These are phyloP conservation scores for Melipona bicolor DNA, from an alignment of 2,888 invertebrate genomes.

Conservation along the genomic window DNA sequence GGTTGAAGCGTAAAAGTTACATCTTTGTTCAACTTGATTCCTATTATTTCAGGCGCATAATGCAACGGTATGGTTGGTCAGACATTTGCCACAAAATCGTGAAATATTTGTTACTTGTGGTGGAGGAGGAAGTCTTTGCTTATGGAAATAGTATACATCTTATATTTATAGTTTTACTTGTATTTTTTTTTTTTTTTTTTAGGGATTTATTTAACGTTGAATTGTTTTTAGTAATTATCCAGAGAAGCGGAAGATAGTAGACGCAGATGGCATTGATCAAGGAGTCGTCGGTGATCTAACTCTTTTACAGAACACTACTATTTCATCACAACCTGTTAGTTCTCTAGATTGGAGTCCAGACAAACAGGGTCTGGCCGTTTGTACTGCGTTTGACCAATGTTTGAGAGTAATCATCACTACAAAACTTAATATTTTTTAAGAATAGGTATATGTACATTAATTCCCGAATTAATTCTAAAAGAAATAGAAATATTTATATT, in stretches of 20 bases:
- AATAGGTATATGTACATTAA: conserved; percentile 5
- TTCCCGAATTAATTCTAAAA: neutral
- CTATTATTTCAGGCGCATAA: conserved; percentile 82
- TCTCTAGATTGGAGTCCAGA: conserved; percentile 97
- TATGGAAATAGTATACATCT: conserved; percentile 95
- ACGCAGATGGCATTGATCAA: conserved; percentile 88
- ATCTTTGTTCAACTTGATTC: conserved; percentile 38
- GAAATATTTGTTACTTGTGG: conserved; percentile 96
- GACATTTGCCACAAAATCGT: conserved; percentile 96
- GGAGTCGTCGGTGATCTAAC: conserved; percentile 92
- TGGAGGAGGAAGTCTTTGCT: conserved; percentile 94
- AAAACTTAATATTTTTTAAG: conserved; percentile 90
- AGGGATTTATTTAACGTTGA: neutral
- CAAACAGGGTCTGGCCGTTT: conserved; percentile 94
- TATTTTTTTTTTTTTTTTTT: neutral
- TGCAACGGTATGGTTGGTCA: conserved; percentile 95
- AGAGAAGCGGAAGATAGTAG: conserved; percentile 89
- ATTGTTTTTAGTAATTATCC: conserved; percentile 89
- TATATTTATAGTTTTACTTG: neutral
- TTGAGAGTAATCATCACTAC: conserved; percentile 94
- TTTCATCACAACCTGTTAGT: conserved; percentile 95
- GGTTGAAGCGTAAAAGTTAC: conserved; percentile 84
- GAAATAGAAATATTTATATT: neutral
- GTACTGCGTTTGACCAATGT: conserved; percentile 96
- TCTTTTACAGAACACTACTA: conserved; percentile 91